phyloP scores from a whole-genome alignment of 2,113 vertebrate genomes.

The Pogona vitticeps region DNA sequence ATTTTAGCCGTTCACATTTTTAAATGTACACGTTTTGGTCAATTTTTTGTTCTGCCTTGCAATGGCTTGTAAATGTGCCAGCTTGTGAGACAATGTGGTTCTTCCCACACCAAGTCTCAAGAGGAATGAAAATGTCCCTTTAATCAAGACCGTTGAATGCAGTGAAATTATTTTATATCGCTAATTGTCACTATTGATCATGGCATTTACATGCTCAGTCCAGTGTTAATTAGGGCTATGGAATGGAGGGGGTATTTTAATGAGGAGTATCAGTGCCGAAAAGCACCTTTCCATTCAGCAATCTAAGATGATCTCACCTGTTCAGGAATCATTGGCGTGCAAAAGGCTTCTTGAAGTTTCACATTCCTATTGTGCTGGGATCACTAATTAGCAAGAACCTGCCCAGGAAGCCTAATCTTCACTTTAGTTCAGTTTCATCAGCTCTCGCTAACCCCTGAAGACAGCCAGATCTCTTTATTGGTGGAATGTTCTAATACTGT shows the following conservation, averaged over 20 bases:
- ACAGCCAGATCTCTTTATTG: not conserved
- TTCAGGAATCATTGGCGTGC: not conserved
- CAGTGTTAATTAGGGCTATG: not conserved
- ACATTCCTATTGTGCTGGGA: not conserved
- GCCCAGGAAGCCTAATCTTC: not conserved
- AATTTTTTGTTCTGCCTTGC: too few species aligned
- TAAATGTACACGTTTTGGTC: too few species aligned
- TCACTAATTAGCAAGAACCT: not conserved
- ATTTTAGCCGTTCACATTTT: too few species aligned
- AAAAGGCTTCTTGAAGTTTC: not conserved
- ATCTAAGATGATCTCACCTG: not conserved
- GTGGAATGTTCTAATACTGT: not conserved
- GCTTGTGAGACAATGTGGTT: too few species aligned
- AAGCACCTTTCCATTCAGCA: not conserved
- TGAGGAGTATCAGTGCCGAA: too few species aligned
- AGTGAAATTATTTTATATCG: not conserved
- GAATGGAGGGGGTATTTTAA: not conserved
- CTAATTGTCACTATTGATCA: not conserved
- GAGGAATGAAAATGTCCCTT: too few species aligned
- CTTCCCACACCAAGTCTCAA: too few species aligned
- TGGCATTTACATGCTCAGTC: not conserved
- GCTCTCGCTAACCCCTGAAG: not conserved
- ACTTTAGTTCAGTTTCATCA: not conserved
- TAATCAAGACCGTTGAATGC: too few species aligned
- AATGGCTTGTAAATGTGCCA: too few species aligned